Percentiles rank a stretch among this genome's conserved stretches.
These are phyloP conservation scores for Anorthoa munda DNA, from an alignment of 2,888 invertebrate genomes.

Conservation along the genomic window DNA sequence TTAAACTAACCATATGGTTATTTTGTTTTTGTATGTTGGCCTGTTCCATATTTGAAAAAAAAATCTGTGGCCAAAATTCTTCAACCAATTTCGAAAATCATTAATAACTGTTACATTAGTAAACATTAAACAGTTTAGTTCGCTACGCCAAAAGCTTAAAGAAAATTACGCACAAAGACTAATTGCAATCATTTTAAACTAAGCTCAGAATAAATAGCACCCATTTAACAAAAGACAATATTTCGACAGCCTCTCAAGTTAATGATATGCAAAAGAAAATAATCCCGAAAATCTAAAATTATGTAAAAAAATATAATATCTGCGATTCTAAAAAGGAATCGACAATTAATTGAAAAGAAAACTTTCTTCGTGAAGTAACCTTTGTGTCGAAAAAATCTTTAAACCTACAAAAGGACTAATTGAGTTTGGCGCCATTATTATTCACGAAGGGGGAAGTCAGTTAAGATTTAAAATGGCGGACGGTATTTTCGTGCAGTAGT, in stretches of 20 bases:
- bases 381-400: slow-evolving; percentile 36
- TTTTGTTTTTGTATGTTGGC: too few species aligned
- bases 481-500: slow-evolving; percentile 1
- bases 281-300: background rate
- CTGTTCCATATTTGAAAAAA: too few species aligned
- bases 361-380: slow-evolving; percentile 43
- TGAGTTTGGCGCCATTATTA: slow-evolving; percentile 44
- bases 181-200: slow-evolving; percentile 53
- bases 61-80: background rate
- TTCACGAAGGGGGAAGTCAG: slow-evolving; percentile 26
- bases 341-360: slow-evolving; percentile 47
- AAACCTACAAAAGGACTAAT: slow-evolving; percentile 49
- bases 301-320: slow-evolving; percentile 5
- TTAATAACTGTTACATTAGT: slow-evolving; percentile 42
- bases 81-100: slow-evolving; percentile 18
- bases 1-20: too few species aligned
- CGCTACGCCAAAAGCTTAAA: slow-evolving; percentile 37
- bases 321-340: slow-evolving; percentile 16
- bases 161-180: slow-evolving; percentile 51
- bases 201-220: slow-evolving; percentile 55
- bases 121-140: slow-evolving; percentile 44
- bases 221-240: slow-evolving; percentile 51
- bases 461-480: slow-evolving; percentile 20
- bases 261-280: slow-evolving; percentile 44
- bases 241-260: slow-evolving; percentile 47